These are phyloP conservation scores for Ericerus pela DNA, from an alignment of 1,140 invertebrate species.

Conservation along the genomic window DNA sequence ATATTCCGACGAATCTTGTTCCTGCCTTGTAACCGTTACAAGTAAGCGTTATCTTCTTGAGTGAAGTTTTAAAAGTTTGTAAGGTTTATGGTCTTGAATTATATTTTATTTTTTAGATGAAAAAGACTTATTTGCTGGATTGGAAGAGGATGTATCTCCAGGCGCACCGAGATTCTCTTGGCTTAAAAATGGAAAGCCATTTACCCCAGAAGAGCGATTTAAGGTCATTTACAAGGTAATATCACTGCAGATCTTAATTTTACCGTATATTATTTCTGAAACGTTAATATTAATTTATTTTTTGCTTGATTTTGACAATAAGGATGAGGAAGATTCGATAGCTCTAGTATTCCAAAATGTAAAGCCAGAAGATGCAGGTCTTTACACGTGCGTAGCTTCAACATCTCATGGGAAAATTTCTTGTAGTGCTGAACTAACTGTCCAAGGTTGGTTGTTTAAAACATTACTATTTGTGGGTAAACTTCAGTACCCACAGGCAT, in stretches of 20 bases:
- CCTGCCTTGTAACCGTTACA: constrained; percentile 62
- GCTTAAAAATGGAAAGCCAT: constrained; percentile 76
- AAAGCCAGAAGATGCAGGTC: constrained; percentile 78
- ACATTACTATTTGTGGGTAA: too few relatives aligned
- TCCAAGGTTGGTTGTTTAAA: constrained; percentile 46
- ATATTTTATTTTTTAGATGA: constrained; percentile 39
- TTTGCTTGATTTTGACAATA: constrained; percentile 10
- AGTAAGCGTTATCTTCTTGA: constrained; percentile 34
- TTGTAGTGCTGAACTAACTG: constrained; percentile 81
- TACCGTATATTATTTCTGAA: not conserved
- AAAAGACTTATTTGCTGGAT: constrained; percentile 58
- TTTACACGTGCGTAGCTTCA: constrained; percentile 88
- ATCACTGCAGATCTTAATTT: not conserved
- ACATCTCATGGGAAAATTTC: constrained; percentile 83
- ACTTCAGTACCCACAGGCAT: too few relatives aligned
- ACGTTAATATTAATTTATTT: not conserved
- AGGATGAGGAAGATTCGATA: constrained; percentile 81
- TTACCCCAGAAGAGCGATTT: constrained; percentile 83
- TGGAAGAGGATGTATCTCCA: constrained; percentile 40
- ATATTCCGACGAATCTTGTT: constrained; percentile 57
- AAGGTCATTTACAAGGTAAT: constrained; percentile 65
- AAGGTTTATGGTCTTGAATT: not conserved
- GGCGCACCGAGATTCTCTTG: constrained; percentile 72
- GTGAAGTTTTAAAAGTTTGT: constrained; percentile 16
- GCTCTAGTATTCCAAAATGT: constrained; percentile 87